phyloP scores from a whole-genome alignment of 2,888 invertebrate genomes.

The Cylloceria caligata region DNA sequence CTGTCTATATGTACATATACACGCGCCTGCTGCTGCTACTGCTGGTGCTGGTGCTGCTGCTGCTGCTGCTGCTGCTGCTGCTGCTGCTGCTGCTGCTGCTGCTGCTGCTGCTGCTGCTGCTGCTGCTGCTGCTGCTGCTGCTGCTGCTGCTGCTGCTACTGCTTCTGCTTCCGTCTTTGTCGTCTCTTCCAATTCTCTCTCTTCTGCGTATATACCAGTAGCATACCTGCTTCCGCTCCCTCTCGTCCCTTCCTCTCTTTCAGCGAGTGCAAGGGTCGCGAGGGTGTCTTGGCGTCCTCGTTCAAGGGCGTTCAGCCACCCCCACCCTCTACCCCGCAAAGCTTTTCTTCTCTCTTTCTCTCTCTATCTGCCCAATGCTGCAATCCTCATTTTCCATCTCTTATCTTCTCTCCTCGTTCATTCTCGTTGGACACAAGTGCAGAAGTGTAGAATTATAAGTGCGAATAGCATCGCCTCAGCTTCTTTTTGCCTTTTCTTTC shows the following conservation, averaged over 20 bases:
- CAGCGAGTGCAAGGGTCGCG: slow-evolving; percentile 69
- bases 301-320: slow-evolving; percentile 81
- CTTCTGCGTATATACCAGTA: slow-evolving; percentile 25
- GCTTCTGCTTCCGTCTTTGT: slow-evolving; percentile 33
- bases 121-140: slow-evolving; percentile 29
- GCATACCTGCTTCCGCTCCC: slow-evolving; percentile 56
- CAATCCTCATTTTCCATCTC: slow-evolving; percentile 20
- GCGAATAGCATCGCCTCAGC: not conserved
- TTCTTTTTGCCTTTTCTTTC: not conserved
- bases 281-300: slow-evolving; percentile 78
- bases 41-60: slow-evolving; percentile 16
- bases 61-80: slow-evolving; percentile 29
- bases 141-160: slow-evolving; percentile 29
- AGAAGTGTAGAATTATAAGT: slow-evolving; percentile 32
- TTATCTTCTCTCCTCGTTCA: slow-evolving; percentile 4
- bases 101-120: slow-evolving; percentile 33
- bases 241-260: slow-evolving; percentile 23
- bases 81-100: slow-evolving; percentile 30
- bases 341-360: slow-evolving; percentile 8
- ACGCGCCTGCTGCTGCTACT: slow-evolving; percentile 30
- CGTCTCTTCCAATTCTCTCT: slow-evolving; percentile 51
- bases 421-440: slow-evolving; percentile 15
- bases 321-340: no score
- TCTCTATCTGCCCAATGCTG: not conserved
- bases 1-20: slow-evolving; percentile 41